Evolutionary conservation across 2,888 invertebrate species (phyloP).

Genomic region (Apantesis nais): DNA sequence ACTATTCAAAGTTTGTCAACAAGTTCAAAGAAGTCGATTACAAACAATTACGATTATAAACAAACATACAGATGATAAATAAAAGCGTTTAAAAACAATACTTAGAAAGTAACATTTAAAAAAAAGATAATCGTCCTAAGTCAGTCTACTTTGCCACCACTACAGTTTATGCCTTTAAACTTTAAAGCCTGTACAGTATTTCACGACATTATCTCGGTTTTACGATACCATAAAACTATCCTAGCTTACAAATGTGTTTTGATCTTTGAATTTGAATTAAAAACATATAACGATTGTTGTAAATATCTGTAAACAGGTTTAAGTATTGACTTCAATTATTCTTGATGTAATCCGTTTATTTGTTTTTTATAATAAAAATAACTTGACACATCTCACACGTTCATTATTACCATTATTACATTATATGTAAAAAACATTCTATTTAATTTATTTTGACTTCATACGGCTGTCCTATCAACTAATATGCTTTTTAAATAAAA

Average conservation of each 20-base stretch:
- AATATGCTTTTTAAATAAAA: no score
- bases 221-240: background rate
- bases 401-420: no score
- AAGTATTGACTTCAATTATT: background rate
- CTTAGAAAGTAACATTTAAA: background rate
- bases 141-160: background rate
- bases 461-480: no score
- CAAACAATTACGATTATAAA: no score
- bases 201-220: background rate
- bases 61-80: no score
- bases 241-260: background rate
- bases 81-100: no score
- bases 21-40: no score
- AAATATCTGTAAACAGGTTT: background rate
- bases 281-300: background rate
- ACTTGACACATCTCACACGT: no score
- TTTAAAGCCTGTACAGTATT: background rate
- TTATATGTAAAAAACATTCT: no score
- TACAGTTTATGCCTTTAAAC: background rate
- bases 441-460: no score
- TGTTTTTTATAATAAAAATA: no score
- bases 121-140: background rate
- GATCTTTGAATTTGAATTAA: background rate
- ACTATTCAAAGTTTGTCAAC: no score
- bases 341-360: background rate